Evolutionary conservation across 2,797 vertebrate genomes (phyloP), one percentile per base, ranked within the genome.

Genomic region (Phoebastria nigripes): DNA sequence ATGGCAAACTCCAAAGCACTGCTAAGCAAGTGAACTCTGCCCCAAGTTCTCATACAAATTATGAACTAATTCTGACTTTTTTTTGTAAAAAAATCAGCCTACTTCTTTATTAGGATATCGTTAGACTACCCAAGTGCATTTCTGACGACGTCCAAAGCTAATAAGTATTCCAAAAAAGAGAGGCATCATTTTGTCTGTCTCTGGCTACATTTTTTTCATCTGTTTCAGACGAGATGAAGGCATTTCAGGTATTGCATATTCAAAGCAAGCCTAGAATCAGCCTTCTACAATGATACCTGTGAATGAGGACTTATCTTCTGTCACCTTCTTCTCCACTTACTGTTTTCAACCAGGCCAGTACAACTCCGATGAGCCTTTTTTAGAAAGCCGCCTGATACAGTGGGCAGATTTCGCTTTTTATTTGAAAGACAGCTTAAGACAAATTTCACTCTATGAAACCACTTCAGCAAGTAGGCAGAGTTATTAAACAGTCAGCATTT

Each of bases 401-500:
- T 3, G 6, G 35, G 17, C 39, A 93, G 42, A 61, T 69, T n/a
- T 44, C 3, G 4, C 14, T 84, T 72, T 77, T 72, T 62, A 37
- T 69, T 72, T 89, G 33, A 83, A 88, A 93, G 51, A 35, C 42
- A 86, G 5, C 1, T 71, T 41, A 73, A 89, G 52, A 74, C 21
- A 63, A 88, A 67, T 77, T 67, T 59, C 22, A 49, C 21, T 8
- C 11, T n/a, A 61, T 66, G 31, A 85, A 93, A 92, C 14, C 66
- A 83, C 70, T 66, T 88, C 9, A 84, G 33, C 17, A 66, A 66
- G n/a, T 21, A 89, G 54, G 51, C 25, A 81, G 73, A 82, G 31
- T 35, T 81, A 88, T 70, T 91, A 89, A 91, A 79, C 26, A 94
- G 71, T 61, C 49, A 44, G 54, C 52, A 72, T 82, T 93, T 96